Conservation (phyloP, 2,113 vertebrate species). For the Cynopterus brachyotis region DNA sequence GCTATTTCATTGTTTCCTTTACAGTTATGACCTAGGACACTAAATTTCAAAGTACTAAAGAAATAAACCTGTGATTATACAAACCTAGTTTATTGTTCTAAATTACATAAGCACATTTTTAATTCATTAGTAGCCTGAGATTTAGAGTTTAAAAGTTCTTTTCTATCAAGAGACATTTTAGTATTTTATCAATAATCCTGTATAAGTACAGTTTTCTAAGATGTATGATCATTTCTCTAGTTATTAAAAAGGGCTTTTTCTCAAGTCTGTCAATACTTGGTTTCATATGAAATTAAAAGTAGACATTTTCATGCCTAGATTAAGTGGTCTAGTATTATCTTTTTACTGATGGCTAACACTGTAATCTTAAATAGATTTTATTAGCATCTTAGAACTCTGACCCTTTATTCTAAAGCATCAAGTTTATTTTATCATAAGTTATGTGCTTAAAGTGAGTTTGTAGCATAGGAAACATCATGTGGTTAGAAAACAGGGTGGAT, state of each 20-base stretch:
- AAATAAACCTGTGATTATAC: background rate
- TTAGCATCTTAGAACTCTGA: background rate
- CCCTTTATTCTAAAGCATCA: background rate
- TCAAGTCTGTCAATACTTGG: background rate
- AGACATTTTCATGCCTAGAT: background rate
- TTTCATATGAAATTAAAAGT: background rate
- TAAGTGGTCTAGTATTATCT: background rate
- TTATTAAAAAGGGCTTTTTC: background rate
- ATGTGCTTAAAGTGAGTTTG: background rate
- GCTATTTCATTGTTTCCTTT: background rate
- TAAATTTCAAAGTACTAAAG: background rate
- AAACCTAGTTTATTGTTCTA: background rate
- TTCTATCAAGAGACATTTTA: background rate
- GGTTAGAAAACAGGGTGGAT: background rate
- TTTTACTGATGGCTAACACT: background rate
- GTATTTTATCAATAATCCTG: background rate
- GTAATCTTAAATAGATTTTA: background rate
- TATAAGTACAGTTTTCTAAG: background rate
- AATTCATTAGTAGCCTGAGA: background rate
- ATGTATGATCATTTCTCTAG: background rate
- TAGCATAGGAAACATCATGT: background rate
- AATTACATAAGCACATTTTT: background rate
- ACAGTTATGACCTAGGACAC: background rate
- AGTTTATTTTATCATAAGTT: background rate
- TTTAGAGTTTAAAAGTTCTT: background rate